Evolutionary conservation across 1,140 invertebrate genomes (phyloP).

Genomic region (Daktulosphaira vitifoliae): DNA sequence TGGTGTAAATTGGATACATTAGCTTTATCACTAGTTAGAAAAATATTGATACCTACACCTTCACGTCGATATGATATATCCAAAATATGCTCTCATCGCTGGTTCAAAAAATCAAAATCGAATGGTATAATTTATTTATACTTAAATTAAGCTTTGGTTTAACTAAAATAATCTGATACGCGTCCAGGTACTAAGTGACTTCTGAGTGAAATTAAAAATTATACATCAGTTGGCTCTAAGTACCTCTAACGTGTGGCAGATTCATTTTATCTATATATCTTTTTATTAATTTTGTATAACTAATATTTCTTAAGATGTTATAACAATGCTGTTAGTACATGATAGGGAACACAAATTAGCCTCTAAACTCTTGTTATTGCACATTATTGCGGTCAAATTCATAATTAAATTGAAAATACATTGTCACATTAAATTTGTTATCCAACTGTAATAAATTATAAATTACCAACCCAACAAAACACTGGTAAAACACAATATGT

Average conservation of each 20-base stretch:
- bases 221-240: slow-evolving; percentile 6
- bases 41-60: slow-evolving; percentile 60
- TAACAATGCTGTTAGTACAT: too few relatives aligned
- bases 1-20: slow-evolving; percentile 75
- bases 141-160: background rate
- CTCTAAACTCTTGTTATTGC: too few relatives aligned
- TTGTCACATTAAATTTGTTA: too few relatives aligned
- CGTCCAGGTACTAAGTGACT: slow-evolving; percentile 21
- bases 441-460: too few relatives aligned
- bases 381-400: too few relatives aligned
- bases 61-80: slow-evolving; percentile 54
- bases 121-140: slow-evolving; percentile 1
- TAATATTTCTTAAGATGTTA: too few relatives aligned
- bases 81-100: slow-evolving; percentile 66
- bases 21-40: slow-evolving; percentile 62
- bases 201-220: background rate
- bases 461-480: too few relatives aligned
- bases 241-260: background rate
- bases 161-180: slow-evolving; percentile 1
- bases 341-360: too few relatives aligned
- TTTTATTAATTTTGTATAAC: too few relatives aligned
- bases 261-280: too few relatives aligned
- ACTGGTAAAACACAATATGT: too few relatives aligned
- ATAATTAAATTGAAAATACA: too few relatives aligned
- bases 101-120: slow-evolving; percentile 53